Conservation (phyloP, 2,113 vertebrate genomes). For the Colossoma macropomum region DNA sequence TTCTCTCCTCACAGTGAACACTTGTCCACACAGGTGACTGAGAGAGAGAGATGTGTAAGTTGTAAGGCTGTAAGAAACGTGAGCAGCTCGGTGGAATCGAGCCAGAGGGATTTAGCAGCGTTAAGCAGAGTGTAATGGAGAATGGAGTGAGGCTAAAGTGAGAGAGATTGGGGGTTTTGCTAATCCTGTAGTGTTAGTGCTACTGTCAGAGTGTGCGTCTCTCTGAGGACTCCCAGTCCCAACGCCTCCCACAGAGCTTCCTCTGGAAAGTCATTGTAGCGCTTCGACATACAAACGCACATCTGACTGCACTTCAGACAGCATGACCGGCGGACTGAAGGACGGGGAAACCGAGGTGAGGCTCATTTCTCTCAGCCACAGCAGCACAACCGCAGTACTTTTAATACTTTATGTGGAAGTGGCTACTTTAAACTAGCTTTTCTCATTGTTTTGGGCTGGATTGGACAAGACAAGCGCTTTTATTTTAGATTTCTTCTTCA, state of each 20-base stretch:
- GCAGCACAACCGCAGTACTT: too few species aligned
- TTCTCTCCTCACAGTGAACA: conserved; percentile 4
- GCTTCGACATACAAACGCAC: conserved; percentile 61
- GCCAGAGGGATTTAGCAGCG: background rate
- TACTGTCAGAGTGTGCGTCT: background rate
- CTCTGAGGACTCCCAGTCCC: conserved; percentile 64
- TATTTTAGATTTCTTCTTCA: too few species aligned
- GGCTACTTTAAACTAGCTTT: too few species aligned
- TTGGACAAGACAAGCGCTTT: too few species aligned
- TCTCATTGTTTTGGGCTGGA: too few species aligned
- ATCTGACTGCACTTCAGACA: conserved; percentile 72
- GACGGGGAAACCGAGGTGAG: conserved; percentile 85
- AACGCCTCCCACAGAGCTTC: conserved; percentile 77
- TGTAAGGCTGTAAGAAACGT: too few species aligned
- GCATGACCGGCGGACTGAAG: conserved; percentile 92
- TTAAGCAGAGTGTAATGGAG: too few species aligned
- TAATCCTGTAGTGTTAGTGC: background rate
- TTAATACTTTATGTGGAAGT: too few species aligned
- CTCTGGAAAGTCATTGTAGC: conserved; percentile 68
- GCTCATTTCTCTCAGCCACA: background rate
- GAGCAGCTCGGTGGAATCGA: background rate
- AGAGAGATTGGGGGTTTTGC: background rate
- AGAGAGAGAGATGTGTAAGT: conserved; percentile 9
- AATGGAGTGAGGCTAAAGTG: conserved; percentile 12
- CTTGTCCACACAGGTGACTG: conserved; percentile 53